Conservation (phyloP, 2,888 invertebrate species). For the Plusia festucae region DNA sequence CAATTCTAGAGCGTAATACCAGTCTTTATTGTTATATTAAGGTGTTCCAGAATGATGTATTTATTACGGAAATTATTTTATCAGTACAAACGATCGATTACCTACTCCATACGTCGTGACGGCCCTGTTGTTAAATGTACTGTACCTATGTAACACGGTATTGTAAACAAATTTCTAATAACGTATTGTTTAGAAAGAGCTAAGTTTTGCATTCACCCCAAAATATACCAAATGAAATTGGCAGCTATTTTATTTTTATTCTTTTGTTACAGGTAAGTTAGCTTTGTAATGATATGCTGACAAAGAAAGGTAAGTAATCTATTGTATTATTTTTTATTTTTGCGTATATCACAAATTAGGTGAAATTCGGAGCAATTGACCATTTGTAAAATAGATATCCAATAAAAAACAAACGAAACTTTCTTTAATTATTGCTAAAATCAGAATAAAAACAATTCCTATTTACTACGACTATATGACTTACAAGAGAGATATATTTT, state of each 20-base stretch:
- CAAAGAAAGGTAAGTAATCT: not conserved
- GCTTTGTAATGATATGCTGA: not conserved
- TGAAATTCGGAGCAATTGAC: not conserved
- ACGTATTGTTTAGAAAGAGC: conserved; percentile 18
- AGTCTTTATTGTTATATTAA: conserved; percentile 12
- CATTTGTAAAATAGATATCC: not conserved
- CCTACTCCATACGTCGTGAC: conserved; percentile 62
- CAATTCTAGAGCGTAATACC: not conserved
- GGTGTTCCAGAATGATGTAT: conserved; percentile 38
- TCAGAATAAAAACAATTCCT: no score
- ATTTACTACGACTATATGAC: no score
- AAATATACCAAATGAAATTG: no score
- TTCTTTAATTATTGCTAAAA: no score
- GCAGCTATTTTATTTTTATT: not conserved
- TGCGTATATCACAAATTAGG: no score
- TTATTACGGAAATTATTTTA: conserved; percentile 45
- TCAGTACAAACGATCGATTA: conserved; percentile 53
- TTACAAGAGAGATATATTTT: no score
- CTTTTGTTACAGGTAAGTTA: conserved; percentile 41
- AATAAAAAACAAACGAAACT: no score
- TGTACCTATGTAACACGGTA: conserved; percentile 25
- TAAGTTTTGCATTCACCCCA: no score
- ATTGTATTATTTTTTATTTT: no score
- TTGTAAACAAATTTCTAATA: conserved; percentile 10
- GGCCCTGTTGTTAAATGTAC: conserved; percentile 50